Percentiles rank a stretch among this genome's conserved stretches.
Evolutionary conservation across 2,888 invertebrate species (phyloP).

Genomic region (Cyaniris semiargus): DNA sequence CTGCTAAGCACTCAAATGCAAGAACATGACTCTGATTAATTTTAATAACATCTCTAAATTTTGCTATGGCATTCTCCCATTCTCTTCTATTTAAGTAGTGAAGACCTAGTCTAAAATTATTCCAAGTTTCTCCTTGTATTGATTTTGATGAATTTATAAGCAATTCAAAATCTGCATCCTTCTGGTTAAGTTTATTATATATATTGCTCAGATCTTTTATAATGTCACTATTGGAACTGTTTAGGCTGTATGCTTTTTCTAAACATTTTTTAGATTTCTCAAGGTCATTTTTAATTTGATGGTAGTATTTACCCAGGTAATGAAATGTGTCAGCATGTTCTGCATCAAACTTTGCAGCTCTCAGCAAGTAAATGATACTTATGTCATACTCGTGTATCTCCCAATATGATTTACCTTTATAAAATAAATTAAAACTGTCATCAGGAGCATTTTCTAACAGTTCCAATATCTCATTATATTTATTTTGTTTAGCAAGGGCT

Average conservation of each 20-base stretch:
- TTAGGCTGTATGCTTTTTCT: slow-evolving; percentile 89
- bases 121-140: slow-evolving; percentile 83
- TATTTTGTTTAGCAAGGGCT: slow-evolving; percentile 69
- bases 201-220: slow-evolving; percentile 88
- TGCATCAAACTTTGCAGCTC: slow-evolving; percentile 87
- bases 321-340: slow-evolving; percentile 87
- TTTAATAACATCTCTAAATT: slow-evolving; percentile 87
- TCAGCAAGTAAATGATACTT: slow-evolving; percentile 83
- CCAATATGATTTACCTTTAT: slow-evolving; percentile 83
- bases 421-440: slow-evolving; percentile 76
- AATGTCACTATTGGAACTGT: slow-evolving; percentile 83
- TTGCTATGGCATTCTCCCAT: slow-evolving; percentile 86
- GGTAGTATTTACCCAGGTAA: slow-evolving; percentile 88
- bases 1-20: slow-evolving; percentile 94
- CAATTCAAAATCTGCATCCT: slow-evolving; percentile 83
- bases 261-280: slow-evolving; percentile 90
- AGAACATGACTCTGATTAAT: slow-evolving; percentile 84
- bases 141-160: slow-evolving; percentile 73
- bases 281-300: slow-evolving; percentile 81
- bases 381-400: slow-evolving; percentile 79
- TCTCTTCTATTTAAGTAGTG: slow-evolving; percentile 87
- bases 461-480: slow-evolving; percentile 77
- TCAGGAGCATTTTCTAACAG: slow-evolving; percentile 70
- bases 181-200: slow-evolving; percentile 84
- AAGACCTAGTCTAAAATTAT: slow-evolving; percentile 91